A percentile compares a stretch with the other conserved stretches of the same genome.
These are phyloP conservation scores for Callithrix jacchus DNA, from an alignment of 2,113 vertebrate genomes.

Conservation along the genomic window DNA sequence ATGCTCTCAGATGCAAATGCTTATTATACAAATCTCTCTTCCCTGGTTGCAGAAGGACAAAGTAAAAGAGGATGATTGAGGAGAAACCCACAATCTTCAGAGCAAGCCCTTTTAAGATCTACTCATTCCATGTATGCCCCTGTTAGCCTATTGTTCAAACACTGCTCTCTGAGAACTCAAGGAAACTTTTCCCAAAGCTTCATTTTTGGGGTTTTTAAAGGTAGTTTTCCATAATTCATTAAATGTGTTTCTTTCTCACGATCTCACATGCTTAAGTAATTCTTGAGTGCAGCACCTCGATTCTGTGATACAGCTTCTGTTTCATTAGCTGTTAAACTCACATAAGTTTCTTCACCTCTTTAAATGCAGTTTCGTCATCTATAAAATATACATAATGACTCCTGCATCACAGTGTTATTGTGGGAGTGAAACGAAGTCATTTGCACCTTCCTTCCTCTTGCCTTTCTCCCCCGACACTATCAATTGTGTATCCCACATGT, in stretches of 20 bases:
- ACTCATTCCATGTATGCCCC: background rate
- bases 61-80: background rate
- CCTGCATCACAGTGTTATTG: accelerated
- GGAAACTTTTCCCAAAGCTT: background rate
- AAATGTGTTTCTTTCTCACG: background rate
- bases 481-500: accelerated
- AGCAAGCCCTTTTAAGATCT: background rate
- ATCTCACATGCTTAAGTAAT: background rate
- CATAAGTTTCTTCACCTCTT: background rate
- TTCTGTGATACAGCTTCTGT: background rate
- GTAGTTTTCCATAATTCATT: background rate
- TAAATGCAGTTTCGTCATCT: background rate
- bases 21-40: background rate
- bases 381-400: background rate
- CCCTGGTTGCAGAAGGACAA: background rate
- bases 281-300: too few relatives aligned
- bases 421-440: background rate
- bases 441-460: background rate
- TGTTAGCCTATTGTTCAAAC: background rate
- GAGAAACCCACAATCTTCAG: background rate
- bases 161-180: background rate
- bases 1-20: background rate
- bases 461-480: background rate
- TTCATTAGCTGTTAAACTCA: background rate
- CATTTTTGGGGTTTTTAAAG: background rate